Evolutionary conservation across 2,113 vertebrate species (phyloP).

Genomic region (Apistogramma diplotaenia): DNA sequence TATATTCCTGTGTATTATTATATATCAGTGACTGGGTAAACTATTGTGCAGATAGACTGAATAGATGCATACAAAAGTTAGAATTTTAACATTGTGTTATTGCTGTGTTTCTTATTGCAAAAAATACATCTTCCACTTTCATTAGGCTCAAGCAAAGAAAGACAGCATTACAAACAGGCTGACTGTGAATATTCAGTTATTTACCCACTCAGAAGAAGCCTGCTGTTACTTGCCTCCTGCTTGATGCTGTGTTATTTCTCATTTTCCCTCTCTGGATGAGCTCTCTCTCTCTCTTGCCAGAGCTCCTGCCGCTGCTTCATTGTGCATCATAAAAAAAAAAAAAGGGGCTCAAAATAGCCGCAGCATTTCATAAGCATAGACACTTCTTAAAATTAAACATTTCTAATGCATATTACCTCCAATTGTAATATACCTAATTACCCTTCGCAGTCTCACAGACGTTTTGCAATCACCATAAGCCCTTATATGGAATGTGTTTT

Average conservation of each 20-base stretch:
- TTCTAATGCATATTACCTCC: slow-evolving; percentile 42
- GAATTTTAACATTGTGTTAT: not conserved
- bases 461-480: slow-evolving; percentile 41
- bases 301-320: slow-evolving; percentile 5
- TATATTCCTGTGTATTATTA: not conserved
- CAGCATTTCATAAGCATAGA: slow-evolving; percentile 34
- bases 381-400: slow-evolving; percentile 39
- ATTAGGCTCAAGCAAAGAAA: not conserved
- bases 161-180: not conserved
- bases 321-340: slow-evolving; percentile 3
- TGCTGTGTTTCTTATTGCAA: not conserved
- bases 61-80: not conserved
- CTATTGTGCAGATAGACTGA: no score
- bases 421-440: slow-evolving; percentile 58
- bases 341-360: slow-evolving; percentile 43
- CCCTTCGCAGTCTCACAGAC: slow-evolving; percentile 30
- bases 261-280: slow-evolving; percentile 12
- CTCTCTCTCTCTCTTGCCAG: not conserved
- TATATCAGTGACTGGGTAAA: not conserved
- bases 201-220: slow-evolving; percentile 14
- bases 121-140: not conserved
- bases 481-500: slow-evolving; percentile 34
- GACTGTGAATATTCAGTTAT: slow-evolving; percentile 18
- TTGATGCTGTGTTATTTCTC: slow-evolving; percentile 6
- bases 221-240: slow-evolving; percentile 24